Conservation (phyloP, 2,888 invertebrate genomes). For the Hirtodrosophila duncani region DNA sequence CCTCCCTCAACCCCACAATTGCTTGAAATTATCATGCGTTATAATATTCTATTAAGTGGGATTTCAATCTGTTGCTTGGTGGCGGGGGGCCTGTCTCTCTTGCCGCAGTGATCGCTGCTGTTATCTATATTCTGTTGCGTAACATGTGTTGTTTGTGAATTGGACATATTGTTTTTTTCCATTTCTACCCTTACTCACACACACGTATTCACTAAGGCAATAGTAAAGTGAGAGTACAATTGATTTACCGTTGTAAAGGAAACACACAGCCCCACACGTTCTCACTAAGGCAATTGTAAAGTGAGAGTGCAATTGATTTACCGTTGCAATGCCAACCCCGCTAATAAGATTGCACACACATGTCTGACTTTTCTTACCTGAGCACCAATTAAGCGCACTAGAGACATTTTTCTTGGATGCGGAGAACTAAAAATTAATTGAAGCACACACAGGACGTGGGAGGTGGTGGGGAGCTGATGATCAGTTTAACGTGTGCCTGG, state of each 20-base stretch:
- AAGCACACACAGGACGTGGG: constrained; percentile 3
- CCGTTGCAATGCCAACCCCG: no score
- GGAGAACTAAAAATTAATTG: no score
- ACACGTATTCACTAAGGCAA: neutral
- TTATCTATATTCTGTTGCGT: constrained; percentile 13
- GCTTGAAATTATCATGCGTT: no score
- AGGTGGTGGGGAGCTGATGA: constrained; percentile 25
- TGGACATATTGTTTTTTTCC: constrained; percentile 5
- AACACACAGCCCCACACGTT: no score
- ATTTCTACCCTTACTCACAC: constrained; percentile 8
- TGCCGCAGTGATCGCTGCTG: neutral
- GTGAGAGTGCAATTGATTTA: neutral
- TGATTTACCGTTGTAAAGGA: no score
- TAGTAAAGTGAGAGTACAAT: constrained; percentile 1
- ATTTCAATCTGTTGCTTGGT: no score
- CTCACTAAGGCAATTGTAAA: neutral
- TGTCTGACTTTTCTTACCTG: constrained; percentile 65
- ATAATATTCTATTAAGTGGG: no score
- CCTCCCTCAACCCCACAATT: no score
- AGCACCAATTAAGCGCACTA: constrained; percentile 73
- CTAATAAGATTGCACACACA: neutral
- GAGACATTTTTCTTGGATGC: constrained; percentile 61
- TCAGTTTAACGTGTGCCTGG: constrained; percentile 35
- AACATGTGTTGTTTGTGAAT: constrained; percentile 34
- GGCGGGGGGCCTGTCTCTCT: no score